These are phyloP conservation scores for Monomorium pharaonis DNA, from an alignment of 1,140 invertebrate genomes.

Conservation along the genomic window DNA sequence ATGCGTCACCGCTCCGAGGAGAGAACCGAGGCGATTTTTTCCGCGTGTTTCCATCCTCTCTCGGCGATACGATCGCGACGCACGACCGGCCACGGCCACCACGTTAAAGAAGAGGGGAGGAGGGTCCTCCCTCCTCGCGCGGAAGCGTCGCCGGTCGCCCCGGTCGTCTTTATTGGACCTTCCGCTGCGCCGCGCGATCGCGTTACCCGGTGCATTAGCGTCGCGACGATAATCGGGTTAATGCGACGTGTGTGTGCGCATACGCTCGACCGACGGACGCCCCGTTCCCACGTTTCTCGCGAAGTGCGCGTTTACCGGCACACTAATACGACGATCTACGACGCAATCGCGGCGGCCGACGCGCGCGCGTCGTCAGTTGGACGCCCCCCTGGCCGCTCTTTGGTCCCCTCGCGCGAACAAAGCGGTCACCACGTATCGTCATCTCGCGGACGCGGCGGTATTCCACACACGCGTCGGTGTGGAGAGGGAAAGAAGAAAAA, in stretches of 20 bases:
- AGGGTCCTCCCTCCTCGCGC: background rate
- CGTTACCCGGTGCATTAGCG: slow-evolving; percentile 43
- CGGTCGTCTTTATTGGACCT: slow-evolving; percentile 35
- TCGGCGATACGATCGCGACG: background rate
- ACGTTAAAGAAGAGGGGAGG: no score
- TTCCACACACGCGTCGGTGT: background rate
- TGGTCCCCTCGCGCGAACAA: background rate
- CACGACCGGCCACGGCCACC: background rate
- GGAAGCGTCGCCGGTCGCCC: slow-evolving; percentile 2
- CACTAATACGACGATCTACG: background rate
- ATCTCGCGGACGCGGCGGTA: background rate
- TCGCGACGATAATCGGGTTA: slow-evolving; percentile 51
- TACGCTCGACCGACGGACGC: background rate
- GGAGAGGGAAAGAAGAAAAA: background rate
- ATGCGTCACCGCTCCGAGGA: slow-evolving; percentile 12
- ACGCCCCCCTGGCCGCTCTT: no score
- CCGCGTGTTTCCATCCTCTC: slow-evolving; percentile 20
- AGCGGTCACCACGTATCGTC: no score
- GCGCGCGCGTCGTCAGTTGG: no score
- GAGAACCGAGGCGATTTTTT: background rate
- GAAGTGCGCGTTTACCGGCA: background rate
- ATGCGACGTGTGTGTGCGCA: no score
- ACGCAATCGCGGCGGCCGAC: background rate
- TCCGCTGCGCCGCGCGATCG: slow-evolving; percentile 44
- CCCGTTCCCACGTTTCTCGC: slow-evolving; percentile 45